These are phyloP conservation scores for Elaphurus davidianus DNA, from an alignment of 2,113 vertebrate species.

Conservation along the genomic window DNA sequence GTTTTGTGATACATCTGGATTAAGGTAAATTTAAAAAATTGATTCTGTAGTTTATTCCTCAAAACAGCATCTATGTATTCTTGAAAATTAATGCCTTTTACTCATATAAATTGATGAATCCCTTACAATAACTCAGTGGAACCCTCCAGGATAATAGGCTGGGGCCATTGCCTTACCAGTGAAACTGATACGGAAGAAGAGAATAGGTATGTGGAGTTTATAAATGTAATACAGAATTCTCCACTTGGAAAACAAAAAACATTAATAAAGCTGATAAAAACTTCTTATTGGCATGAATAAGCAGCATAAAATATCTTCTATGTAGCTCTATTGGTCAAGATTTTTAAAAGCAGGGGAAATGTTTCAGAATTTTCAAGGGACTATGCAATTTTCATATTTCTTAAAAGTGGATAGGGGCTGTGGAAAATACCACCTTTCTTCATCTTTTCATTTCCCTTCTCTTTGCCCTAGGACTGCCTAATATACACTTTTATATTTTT, in stretches of 20 bases:
- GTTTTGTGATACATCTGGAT: neutral
- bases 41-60: neutral
- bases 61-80: neutral
- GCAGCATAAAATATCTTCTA: neutral
- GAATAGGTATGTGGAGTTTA: neutral
- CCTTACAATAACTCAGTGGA: neutral
- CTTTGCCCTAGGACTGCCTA: neutral
- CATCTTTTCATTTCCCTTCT: neutral
- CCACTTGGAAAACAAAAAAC: neutral
- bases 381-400: neutral
- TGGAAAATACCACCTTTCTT: neutral
- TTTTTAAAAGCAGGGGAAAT: neutral
- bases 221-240: neutral
- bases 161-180: neutral
- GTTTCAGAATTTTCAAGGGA: slow-evolving; percentile 19
- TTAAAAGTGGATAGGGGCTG: neutral
- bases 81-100: neutral
- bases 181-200: neutral
- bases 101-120: neutral
- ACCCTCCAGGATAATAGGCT: neutral
- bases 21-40: neutral
- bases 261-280: slow-evolving; percentile 1
- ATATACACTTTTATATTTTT: neutral
- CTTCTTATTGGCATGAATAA: neutral
- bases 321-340: neutral